phyloP scores from a whole-genome alignment of 2,113 vertebrate species.

The Microcebus griseorufus region DNA sequence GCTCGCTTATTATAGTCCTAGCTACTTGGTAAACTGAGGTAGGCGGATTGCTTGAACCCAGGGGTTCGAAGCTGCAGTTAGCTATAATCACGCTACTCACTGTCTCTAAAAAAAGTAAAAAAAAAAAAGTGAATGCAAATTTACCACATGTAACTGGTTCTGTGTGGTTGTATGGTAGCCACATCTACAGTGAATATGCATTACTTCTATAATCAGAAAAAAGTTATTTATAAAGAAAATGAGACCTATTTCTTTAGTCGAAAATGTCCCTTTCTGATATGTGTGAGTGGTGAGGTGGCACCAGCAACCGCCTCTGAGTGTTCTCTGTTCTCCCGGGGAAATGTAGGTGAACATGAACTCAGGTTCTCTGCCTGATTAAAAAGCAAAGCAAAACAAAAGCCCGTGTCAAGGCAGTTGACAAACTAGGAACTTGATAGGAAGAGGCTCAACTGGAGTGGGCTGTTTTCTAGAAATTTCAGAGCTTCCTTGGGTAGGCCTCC shows the following conservation, averaged over 20 bases:
- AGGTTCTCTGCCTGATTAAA: not conserved
- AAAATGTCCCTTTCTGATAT: not conserved
- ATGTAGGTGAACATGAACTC: not conserved
- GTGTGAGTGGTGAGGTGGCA: rapidly evolving
- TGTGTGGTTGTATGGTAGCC: not conserved
- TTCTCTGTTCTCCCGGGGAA: not conserved
- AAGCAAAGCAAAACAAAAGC: not conserved
- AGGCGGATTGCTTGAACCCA: no score
- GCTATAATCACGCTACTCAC: no score
- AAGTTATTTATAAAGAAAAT: not conserved
- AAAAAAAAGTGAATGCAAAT: not conserved
- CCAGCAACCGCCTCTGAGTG: not conserved
- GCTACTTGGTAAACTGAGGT: no score
- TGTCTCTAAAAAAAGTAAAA: no score
- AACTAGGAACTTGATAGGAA: not conserved
- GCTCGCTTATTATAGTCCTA: no score
- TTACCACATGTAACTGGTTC: not conserved
- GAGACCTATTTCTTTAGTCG: not conserved
- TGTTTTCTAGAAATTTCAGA: not conserved
- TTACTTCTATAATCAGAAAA: not conserved
- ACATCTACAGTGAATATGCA: not conserved
- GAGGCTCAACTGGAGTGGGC: not conserved
- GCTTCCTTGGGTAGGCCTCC: no score
- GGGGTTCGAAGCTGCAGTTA: no score
- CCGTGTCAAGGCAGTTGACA: not conserved